These are phyloP conservation scores for Drosophila atripex DNA, from an alignment of 2,888 invertebrate genomes.

Conservation along the genomic window DNA sequence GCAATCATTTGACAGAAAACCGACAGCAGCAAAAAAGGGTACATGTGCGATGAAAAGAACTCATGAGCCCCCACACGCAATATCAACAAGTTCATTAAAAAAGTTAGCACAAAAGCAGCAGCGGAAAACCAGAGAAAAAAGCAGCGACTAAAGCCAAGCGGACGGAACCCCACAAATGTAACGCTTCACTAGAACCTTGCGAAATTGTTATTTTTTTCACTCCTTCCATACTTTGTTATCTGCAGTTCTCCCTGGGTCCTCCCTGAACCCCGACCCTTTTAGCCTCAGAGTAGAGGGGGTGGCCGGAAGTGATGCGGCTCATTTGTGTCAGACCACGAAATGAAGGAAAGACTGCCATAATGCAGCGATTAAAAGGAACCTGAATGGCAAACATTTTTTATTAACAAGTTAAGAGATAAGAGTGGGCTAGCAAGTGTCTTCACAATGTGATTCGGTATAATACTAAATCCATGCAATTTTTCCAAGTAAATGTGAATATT, in stretches of 20 bases:
- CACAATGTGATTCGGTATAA: too few relatives aligned
- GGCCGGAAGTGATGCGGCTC: conserved; percentile 70
- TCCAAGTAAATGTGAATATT: too few relatives aligned
- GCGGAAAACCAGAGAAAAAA: conserved; percentile 24
- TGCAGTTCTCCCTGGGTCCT: background rate
- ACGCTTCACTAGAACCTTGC: conserved; percentile 75
- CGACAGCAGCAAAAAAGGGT: conserved; percentile 1
- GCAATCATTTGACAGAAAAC: conserved; percentile 61
- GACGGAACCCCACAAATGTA: conserved; percentile 64
- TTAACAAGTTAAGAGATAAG: background rate
- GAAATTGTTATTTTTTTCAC: conserved; percentile 20
- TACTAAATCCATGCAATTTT: too few relatives aligned
- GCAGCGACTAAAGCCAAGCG: conserved; percentile 59
- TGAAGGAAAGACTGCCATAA: conserved; percentile 8
- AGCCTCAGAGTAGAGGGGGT: conserved; percentile 6
- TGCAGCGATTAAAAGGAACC: conserved; percentile 24
- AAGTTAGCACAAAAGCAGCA: conserved; percentile 54
- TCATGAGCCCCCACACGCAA: conserved; percentile 47
- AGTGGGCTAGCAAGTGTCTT: too few relatives aligned
- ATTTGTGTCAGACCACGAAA: conserved; percentile 71
- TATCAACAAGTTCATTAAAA: conserved; percentile 77
- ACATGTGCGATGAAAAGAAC: conserved; percentile 7
- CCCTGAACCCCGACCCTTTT: conserved; percentile 9
- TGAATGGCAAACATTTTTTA: conserved; percentile 2
- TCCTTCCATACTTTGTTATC: conserved; percentile 26